Evolutionary conservation across 2,888 invertebrate genomes (phyloP), one percentile per base, ranked within the genome.

Genomic region (Osmoderma eremita): DNA sequence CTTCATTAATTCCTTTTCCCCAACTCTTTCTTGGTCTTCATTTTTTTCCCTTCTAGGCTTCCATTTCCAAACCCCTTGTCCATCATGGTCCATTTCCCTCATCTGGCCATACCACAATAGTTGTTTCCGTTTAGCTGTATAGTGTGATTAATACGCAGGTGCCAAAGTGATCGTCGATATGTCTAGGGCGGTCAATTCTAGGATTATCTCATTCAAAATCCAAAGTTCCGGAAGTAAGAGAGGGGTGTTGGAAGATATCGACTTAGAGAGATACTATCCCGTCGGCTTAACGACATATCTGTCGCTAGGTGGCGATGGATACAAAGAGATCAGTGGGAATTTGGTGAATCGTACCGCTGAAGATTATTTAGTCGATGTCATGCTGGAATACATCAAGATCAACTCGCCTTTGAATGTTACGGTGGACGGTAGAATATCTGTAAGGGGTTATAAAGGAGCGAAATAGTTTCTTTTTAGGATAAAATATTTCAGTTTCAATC

Each of bases 231-330:
- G 85, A 20, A 93, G 93, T 79, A 78, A 80, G 8, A 81, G 88
- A 48, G 92, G 92, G 6, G 77, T 77, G 6, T 93, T 88, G 81
- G 81, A 84, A 71, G 85, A 88, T 0, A 81, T 93, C 10, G 83
- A 88, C 42, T 72, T 77, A 0, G 79, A 84, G 38, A 81, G 85
- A 72, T 63, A 58, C 42, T 93, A 93, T 80, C 83, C 86, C 13
- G 80, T 93, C 0, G 81, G 88, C 15, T 76, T 88, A 1, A 84
- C 87, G 56, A 83, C 83, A 74, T 91, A 88, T 76, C 80, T 91
- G 63, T 85, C 85, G 1, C 82, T 83, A 24, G 92, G 91, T 6
- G 92, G 92, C 53, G 90, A 91, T 76, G 89, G 89, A 0, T 90
- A 85, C 76, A 73, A 82, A 67, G 81, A 85, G 75, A 72, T 89